Conservation (phyloP, 2,113 vertebrate genomes). For the Mugil cephalus region DNA sequence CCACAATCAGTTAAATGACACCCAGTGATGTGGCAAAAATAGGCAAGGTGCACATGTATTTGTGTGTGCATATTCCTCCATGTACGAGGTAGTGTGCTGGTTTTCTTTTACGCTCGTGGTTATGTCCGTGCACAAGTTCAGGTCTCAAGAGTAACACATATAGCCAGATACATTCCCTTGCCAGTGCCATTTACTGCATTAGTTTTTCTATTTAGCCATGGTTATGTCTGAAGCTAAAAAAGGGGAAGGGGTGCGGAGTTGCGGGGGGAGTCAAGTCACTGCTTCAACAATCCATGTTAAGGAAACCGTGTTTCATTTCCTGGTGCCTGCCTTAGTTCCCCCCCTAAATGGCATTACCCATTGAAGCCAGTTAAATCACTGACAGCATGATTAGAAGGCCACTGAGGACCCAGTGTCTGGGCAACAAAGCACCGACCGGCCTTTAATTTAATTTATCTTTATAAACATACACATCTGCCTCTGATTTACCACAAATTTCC, state of each 20-base stretch:
- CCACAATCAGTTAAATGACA: neutral
- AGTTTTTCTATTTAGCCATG: constrained; percentile 57
- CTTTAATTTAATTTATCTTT: constrained; percentile 85
- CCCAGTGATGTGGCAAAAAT: neutral
- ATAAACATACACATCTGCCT: constrained; percentile 84
- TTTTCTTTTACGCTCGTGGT: neutral
- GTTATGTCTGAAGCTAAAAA: constrained; percentile 38
- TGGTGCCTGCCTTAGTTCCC: constrained; percentile 80
- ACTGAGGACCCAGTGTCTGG: constrained; percentile 72
- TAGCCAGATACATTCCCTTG: constrained; percentile 48
- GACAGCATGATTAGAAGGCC: constrained; percentile 81
- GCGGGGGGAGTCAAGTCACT: constrained; percentile 50
- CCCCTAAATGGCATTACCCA: constrained; percentile 85
- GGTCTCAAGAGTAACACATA: constrained; percentile 48
- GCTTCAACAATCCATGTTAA: constrained; percentile 76
- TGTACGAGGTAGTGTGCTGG: too few species aligned
- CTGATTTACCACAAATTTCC: constrained; percentile 81
- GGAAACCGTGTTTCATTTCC: constrained; percentile 86
- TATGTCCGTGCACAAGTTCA: constrained; percentile 29
- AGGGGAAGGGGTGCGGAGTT: constrained; percentile 36
- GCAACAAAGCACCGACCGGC: constrained; percentile 74
- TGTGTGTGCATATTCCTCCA: too few species aligned
- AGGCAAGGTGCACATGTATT: neutral
- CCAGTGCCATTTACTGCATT: constrained; percentile 59
- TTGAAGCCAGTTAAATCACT: constrained; percentile 85